phyloP scores from a whole-genome alignment of 2,113 vertebrate genomes.

The Ameiurus melas region DNA sequence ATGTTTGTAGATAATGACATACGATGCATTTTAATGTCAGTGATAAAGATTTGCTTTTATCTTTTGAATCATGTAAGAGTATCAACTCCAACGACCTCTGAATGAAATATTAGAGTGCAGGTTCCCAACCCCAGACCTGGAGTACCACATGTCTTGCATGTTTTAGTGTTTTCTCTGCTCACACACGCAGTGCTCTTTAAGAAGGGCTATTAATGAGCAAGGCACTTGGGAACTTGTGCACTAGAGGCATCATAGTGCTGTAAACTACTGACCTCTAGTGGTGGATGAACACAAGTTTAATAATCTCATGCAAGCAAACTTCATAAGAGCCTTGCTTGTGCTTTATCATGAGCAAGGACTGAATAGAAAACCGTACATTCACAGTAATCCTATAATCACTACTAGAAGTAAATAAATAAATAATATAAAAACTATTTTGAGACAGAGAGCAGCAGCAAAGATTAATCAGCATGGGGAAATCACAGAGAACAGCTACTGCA shows the following conservation, averaged over 20 bases:
- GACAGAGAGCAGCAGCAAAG: background rate
- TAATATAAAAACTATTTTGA: background rate
- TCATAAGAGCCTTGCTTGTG: background rate
- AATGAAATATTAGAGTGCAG: background rate
- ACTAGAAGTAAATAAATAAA: background rate
- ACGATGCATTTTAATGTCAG: background rate
- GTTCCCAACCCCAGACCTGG: background rate
- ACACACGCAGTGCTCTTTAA: background rate
- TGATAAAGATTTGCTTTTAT: background rate
- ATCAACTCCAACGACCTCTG: background rate
- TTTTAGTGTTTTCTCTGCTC: background rate
- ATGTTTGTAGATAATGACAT: background rate
- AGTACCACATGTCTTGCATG: too few relatives aligned
- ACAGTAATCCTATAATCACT: background rate
- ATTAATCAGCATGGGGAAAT: background rate
- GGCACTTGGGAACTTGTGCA: background rate
- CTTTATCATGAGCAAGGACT: background rate
- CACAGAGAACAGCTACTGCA: background rate
- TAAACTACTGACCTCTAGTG: constrained; percentile 19
- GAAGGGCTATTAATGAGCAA: background rate
- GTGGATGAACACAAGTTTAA: background rate
- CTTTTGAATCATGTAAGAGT: background rate
- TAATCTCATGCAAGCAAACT: background rate
- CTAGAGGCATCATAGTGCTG: background rate
- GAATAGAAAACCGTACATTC: background rate